Evolutionary conservation across 2,113 vertebrate genomes (phyloP), one percentile per base, ranked within the genome.

Genomic region (Thryonomys swinderianus): DNA sequence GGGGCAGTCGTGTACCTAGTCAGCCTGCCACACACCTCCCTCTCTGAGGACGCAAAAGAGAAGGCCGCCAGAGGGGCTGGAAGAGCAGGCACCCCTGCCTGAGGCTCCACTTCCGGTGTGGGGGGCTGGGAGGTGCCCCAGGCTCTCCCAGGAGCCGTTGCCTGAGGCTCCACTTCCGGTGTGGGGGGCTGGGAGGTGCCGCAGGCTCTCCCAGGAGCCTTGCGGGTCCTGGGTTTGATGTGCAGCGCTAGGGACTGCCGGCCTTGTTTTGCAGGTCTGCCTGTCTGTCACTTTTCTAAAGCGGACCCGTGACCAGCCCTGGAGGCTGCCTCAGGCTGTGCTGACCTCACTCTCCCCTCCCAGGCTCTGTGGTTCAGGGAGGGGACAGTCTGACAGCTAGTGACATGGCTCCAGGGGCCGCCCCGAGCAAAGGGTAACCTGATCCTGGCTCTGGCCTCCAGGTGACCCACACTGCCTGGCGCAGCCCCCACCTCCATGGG

Each of bases 371-470:
- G 89, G 71, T 69, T 30, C 66, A 76, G 79, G 13, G 62, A 94
- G 91, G 13, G 9, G 95, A 92, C 90, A 67, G 48, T 62, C 73
- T 53, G 34, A 78, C 53, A 80, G 66, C 48, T 18, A 37, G 83
- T 37, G 30, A 34, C 88, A 23, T 34, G 45, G 96, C 92, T 88
- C 5, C 11, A 90, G 90, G 91, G 85, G 51, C 12, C 0, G n/a
- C 96, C 67, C 13, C 7, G 25, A 79, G 90, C 93, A 20, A 85
- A 79, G 51, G 55, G 51, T 79, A 92, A 51, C 18, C 57, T 91
- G 92, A 88, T 94, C 18, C 7, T 11, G 30, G 18, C 30, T 42
- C 59, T 85, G 84, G 85, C 92, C 85, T 96, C 37, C 20, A 13
- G 55, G 55, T n/a, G 92, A 83, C 87, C 74, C 53, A 16, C 8